Conservation (phyloP, 2,797 vertebrate species). For the Rhinichthys osculus region DNA sequence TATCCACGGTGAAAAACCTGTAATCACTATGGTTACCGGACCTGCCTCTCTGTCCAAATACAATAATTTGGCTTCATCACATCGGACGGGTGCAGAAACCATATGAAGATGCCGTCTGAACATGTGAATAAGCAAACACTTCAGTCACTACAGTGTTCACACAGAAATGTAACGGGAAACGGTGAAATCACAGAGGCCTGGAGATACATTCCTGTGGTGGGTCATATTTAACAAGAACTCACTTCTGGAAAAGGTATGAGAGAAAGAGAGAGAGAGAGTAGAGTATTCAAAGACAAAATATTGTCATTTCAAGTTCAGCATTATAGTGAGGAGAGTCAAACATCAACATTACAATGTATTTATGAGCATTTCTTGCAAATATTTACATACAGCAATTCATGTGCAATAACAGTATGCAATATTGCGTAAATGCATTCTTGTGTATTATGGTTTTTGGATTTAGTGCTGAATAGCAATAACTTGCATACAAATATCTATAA, state of each 20-base stretch:
- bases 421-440: slow-evolving; percentile 18
- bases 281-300: slow-evolving; percentile 38
- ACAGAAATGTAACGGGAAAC: slow-evolving; percentile 54
- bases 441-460: not conserved
- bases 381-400: slow-evolving; percentile 37
- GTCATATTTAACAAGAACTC: slow-evolving; percentile 57
- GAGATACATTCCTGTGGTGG: slow-evolving; percentile 55
- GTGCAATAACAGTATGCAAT: slow-evolving; percentile 39
- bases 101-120: slow-evolving; percentile 74
- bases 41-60: slow-evolving; percentile 67
- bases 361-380: slow-evolving; percentile 50
- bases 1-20: slow-evolving; percentile 48
- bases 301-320: slow-evolving; percentile 30
- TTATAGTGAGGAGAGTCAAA: slow-evolving; percentile 49
- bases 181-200: slow-evolving; percentile 52
- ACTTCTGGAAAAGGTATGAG: slow-evolving; percentile 43
- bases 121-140: slow-evolving; percentile 59
- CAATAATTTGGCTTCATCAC: slow-evolving; percentile 75
- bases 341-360: slow-evolving; percentile 69
- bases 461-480: not conserved
- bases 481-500: not conserved
- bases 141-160: slow-evolving; percentile 52
- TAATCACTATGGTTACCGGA: slow-evolving; percentile 68
- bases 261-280: slow-evolving; percentile 1
- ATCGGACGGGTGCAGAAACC: slow-evolving; percentile 68